phyloP scores from a whole-genome alignment of 2,797 vertebrate genomes.

The Margarornis squamiger region DNA sequence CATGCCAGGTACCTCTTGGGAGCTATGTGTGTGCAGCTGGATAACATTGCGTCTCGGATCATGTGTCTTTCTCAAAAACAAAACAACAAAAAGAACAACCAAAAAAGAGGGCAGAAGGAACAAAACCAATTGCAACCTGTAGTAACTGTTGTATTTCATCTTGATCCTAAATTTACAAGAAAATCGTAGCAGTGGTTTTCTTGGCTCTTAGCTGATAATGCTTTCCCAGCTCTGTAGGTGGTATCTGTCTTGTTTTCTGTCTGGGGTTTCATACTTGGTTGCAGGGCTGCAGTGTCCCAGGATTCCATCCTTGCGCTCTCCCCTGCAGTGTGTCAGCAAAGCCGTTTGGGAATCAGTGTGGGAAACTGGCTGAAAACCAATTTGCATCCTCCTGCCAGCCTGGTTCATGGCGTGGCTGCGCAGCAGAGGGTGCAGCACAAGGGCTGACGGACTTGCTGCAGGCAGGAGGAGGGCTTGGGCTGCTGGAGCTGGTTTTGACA shows the following conservation, averaged over 20 bases:
- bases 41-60: not conserved
- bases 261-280: not conserved
- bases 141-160: not conserved
- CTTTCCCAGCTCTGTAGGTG: not conserved
- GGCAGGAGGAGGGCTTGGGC: not conserved
- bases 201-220: not conserved
- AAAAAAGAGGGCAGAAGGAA: not conserved
- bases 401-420: fast-evolving
- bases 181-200: fast-evolving
- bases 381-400: not conserved
- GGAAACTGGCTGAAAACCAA: conserved; percentile 13
- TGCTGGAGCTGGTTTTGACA: not conserved
- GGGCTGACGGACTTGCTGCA: not conserved
- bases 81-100: not conserved
- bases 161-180: not conserved
- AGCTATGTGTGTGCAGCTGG: not conserved
- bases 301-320: not conserved
- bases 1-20: not conserved
- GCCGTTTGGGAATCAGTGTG: not conserved
- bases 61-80: not conserved
- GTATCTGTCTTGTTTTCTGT: not conserved
- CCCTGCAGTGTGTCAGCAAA: not conserved
- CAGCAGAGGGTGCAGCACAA: not conserved
- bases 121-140: not conserved
- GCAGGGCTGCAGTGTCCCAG: not conserved